These are phyloP conservation scores for Benitochromis conjunctus DNA, from an alignment of 2,113 vertebrate genomes.

Conservation along the genomic window DNA sequence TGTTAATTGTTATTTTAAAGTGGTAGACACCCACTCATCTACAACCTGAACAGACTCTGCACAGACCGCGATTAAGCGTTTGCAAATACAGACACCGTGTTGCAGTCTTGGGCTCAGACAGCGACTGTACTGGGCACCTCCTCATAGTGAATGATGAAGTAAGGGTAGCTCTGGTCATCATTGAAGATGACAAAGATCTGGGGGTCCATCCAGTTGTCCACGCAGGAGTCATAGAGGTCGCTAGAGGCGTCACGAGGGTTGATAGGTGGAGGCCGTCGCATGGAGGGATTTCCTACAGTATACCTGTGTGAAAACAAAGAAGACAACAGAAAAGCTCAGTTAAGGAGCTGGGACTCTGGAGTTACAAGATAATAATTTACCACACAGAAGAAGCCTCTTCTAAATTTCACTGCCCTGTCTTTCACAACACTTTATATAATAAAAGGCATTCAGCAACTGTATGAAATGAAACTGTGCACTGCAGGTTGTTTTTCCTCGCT, in stretches of 20 bases:
- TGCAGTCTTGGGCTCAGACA: slow-evolving; percentile 73
- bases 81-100: slow-evolving; percentile 10
- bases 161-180: slow-evolving; percentile 98
- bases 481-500: background rate
- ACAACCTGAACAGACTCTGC: background rate
- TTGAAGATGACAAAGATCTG: slow-evolving; percentile 99
- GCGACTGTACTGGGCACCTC: slow-evolving; percentile 90
- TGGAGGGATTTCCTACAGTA: slow-evolving; percentile 92
- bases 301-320: slow-evolving; percentile 65
- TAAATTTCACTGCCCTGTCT: background rate
- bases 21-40: background rate
- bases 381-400: background rate
- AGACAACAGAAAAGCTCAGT: background rate
- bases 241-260: slow-evolving; percentile 89
- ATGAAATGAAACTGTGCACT: background rate
- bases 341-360: background rate
- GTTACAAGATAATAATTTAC: background rate
- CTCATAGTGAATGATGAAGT: slow-evolving; percentile 98
- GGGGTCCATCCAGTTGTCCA: slow-evolving; percentile 97
- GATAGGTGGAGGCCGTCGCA: slow-evolving; percentile 92
- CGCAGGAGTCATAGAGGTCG: slow-evolving; percentile 97
- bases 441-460: background rate
- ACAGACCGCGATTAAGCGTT: slow-evolving; percentile 8
- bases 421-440: slow-evolving; percentile 16
- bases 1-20: background rate